phyloP scores from a whole-genome alignment of 2,113 vertebrate genomes.

The Sinocyclocheilus rhinocerous region DNA sequence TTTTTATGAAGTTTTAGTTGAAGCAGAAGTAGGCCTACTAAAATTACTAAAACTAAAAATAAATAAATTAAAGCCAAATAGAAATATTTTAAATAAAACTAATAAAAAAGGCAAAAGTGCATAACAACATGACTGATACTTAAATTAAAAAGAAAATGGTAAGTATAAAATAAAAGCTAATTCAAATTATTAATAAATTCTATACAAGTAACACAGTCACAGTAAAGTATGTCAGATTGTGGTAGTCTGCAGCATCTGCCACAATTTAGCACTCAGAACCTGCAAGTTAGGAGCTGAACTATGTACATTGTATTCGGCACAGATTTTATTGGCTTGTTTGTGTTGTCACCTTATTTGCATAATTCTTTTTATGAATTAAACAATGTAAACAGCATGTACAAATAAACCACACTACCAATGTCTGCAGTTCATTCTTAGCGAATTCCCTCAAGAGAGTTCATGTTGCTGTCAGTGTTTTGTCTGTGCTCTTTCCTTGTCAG shows the following conservation, averaged over 20 bases:
- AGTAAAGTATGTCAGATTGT: neutral
- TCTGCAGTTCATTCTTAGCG: too few relatives aligned
- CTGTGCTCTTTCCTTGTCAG: neutral
- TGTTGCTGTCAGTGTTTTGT: neutral
- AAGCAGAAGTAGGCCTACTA: neutral
- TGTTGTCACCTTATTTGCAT: neutral
- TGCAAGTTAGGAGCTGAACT: neutral
- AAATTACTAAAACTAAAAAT: neutral
- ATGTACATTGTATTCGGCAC: neutral
- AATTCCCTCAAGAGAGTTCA: neutral
- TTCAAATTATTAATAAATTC: neutral
- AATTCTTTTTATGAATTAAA: neutral
- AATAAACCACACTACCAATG: neutral
- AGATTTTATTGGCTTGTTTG: neutral
- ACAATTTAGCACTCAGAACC: neutral
- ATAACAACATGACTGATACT: neutral
- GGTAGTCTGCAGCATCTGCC: neutral
- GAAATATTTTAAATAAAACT: neutral
- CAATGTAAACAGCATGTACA: neutral
- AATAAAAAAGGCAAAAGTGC: neutral
- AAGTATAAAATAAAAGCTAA: neutral
- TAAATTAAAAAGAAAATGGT: neutral
- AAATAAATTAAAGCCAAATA: neutral
- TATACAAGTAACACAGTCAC: neutral
- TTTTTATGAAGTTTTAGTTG: neutral